phyloP scores from a whole-genome alignment of 1,140 invertebrate genomes.

The Dryas iulia region DNA sequence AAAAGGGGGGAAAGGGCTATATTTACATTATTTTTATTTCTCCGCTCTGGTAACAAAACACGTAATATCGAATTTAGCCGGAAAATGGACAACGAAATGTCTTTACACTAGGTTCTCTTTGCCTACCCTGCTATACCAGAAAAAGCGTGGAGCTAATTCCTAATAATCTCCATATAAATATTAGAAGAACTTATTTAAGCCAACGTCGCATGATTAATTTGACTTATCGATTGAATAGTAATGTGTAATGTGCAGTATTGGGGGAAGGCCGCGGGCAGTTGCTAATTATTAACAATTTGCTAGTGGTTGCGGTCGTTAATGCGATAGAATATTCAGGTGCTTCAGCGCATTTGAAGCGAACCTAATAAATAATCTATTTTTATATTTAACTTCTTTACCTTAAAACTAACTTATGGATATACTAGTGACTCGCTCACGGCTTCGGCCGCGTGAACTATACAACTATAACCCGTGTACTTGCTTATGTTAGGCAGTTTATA shows the following conservation, averaged over 20 bases:
- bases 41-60: too few relatives aligned
- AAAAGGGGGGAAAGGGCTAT: too few relatives aligned
- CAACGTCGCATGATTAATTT: not conserved
- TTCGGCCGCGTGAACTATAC: too few relatives aligned
- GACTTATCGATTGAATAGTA: slow-evolving; percentile 3
- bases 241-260: not conserved
- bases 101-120: too few relatives aligned
- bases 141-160: too few relatives aligned
- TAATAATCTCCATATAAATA: not conserved
- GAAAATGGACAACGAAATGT: too few relatives aligned
- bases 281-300: slow-evolving; percentile 12
- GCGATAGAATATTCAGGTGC: slow-evolving; percentile 9
- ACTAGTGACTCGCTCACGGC: too few relatives aligned
- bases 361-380: not conserved
- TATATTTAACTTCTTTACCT: not conserved
- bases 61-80: too few relatives aligned
- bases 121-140: too few relatives aligned
- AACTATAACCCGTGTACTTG: too few relatives aligned
- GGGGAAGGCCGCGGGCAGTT: slow-evolving; percentile 1
- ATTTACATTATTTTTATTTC: too few relatives aligned
- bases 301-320: slow-evolving; percentile 7
- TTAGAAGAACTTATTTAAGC: not conserved
- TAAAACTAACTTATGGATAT: not conserved
- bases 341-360: not conserved
- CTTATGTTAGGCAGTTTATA: too few relatives aligned